Evolutionary conservation across 2,113 vertebrate genomes (phyloP).

Genomic region (Pterocles gutturalis): DNA sequence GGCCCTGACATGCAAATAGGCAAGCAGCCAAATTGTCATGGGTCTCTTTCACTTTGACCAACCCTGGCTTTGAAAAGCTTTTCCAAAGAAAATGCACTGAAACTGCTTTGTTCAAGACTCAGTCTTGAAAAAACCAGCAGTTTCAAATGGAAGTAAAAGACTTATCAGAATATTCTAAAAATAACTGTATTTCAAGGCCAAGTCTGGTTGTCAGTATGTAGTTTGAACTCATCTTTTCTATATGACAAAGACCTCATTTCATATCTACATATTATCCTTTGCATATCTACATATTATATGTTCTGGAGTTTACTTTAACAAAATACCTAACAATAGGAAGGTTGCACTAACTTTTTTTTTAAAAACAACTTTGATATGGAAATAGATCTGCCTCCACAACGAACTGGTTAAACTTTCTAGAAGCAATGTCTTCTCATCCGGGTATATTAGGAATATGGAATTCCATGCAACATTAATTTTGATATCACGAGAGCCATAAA

Average conservation of each 20-base stretch:
- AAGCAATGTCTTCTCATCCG: neutral
- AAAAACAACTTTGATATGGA: neutral
- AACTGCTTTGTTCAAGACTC: neutral
- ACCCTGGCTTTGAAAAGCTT: neutral
- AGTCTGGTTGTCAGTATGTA: neutral
- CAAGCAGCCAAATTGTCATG: neutral
- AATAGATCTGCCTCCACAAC: neutral
- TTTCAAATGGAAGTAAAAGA: neutral
- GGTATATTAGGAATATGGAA: neutral
- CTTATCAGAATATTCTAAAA: neutral
- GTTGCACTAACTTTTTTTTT: neutral
- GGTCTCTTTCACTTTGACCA: neutral
- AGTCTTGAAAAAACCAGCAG: neutral
- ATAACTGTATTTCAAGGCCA: neutral
- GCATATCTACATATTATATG: neutral
- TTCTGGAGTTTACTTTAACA: neutral
- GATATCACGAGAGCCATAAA: neutral
- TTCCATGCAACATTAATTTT: neutral
- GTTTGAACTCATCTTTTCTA: neutral
- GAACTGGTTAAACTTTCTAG: neutral
- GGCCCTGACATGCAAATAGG: neutral
- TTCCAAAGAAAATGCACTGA: neutral
- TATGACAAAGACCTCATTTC: neutral
- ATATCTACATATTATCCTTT: neutral
- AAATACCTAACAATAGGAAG: neutral